Evolutionary conservation across 2,888 invertebrate genomes (phyloP), one percentile per base, ranked within the genome.

Genomic region (Chloroclysta siterata): DNA sequence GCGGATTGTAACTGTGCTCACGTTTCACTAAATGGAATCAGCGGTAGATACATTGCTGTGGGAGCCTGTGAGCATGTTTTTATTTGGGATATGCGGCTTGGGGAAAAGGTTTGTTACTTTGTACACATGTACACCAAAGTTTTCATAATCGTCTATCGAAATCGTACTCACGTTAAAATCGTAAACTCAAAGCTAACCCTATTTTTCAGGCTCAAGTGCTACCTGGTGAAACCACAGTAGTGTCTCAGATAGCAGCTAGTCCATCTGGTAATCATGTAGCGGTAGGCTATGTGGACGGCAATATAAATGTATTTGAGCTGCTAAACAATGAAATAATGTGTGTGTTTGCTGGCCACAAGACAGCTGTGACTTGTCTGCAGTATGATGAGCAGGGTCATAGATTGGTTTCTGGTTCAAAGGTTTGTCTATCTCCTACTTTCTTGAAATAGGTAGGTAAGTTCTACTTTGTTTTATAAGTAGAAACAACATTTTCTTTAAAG

Each of bases 1-100:
- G 88, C 94, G 29, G 94, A 96, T 68, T 96, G 97, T 71, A 98
- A 98, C 88, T 93, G 96, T 39, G 94, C 94, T 59, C 98, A 97
- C 85, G 95, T 98, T 0, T 95, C 96, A 44, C 89, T 96, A 63
- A 95, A 96, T 75, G 95, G 95, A 53, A 95, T 95, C 68, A 96
- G 96, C 80, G 97, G 97, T 48, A 94, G 97, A 82, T 98, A 95
- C 87, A 95, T 98, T 53, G 98, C 98, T 48, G 96, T 96, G n/a
- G 98, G 97, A 56, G 98, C 98, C 8, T 97, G 98, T 80, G 99
- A 99, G 93, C 96, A 98, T 94, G 96, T 98, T 66, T 95, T 97
- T 78, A 94, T 99, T 78, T 99, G 99, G 98, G 99, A 99, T 92
- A 94, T 99, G 82, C 94, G 97, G 81, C 95, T 97, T 7, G 95